Evolutionary conservation across 2,888 invertebrate species (phyloP), one percentile per base, ranked within the genome.

Genomic region (Chydorus sphaericus): DNA sequence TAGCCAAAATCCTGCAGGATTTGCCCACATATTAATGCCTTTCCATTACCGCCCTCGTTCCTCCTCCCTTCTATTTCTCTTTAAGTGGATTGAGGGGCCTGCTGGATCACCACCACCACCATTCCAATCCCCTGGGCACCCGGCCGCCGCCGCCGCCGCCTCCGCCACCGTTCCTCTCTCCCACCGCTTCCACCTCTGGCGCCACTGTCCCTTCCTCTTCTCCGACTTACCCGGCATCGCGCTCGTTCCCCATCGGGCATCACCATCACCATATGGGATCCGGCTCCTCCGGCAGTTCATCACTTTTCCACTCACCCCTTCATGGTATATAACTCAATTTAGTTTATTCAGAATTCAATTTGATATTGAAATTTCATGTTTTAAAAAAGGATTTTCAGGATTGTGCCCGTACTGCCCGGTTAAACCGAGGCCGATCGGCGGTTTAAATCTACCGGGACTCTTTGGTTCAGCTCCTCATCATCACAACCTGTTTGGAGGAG

Each of bases 371-470:
- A 49, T 31, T 30, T 20, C 36, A 33, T 26, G 37, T 52, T 26
- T 10, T 28, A 23, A 37, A 23, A 33, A 49, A 80, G 83, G 82
- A 60, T 85, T 85, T 72, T 81, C 85, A 16, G 81, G 83, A 1
- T 75, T 85, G 0, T 86, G 86, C 67, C 83, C 85, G 0, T 86
- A 85, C 67, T 86, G 86, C 66, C 84, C 86, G 6, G 79, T 82
- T 60, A 81, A 80, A 64, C 77, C 79, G 31, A 67, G 74, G 52
- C 65, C 70, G 18, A 60, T 63, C 60, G 58, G 59, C 50, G 51
- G 58, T 50, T 16, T 23, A 31, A 48, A 33, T 18, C 53, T 55
- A 18, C 57, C 48, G 36, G 44, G 39, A 44, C 55, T 48, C 28
- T 31, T 31, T 29, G 53, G 33, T 29, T 31, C 37, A 18, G 53